Evolutionary conservation across 2,797 vertebrate genomes (phyloP).

Genomic region (Phyllotis vaccarum): DNA sequence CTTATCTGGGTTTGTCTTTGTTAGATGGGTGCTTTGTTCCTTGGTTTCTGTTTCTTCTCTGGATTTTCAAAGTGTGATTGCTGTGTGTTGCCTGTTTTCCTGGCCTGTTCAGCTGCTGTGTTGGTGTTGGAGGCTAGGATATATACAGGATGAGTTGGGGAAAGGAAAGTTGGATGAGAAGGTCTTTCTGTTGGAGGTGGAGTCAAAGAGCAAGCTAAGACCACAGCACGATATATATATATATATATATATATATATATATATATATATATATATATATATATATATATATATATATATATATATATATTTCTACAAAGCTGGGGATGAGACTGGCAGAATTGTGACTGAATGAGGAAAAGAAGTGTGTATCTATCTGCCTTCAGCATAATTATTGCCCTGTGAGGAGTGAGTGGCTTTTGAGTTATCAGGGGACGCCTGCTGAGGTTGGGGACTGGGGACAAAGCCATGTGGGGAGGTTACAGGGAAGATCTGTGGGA

Average conservation of each 20-base stretch:
- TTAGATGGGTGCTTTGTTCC: background rate
- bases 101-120: background rate
- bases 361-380: background rate
- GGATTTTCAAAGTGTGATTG: background rate
- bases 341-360: background rate
- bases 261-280: no score
- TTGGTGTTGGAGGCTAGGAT: background rate
- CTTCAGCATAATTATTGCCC: background rate
- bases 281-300: no score
- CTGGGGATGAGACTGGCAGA: background rate
- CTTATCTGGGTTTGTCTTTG: background rate
- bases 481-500: background rate
- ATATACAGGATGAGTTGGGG: background rate
- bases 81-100: background rate
- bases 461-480: background rate
- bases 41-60: background rate
- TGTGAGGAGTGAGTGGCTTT: background rate
- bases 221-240: background rate
- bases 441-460: background rate
- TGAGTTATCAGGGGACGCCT: background rate
- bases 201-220: background rate
- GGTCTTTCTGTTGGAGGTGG: background rate
- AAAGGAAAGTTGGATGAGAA: no score
- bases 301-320: background rate
- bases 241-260: no score